phyloP scores from a whole-genome alignment of 2,797 vertebrate species.

The Ptychobarbus kaznakovi region DNA sequence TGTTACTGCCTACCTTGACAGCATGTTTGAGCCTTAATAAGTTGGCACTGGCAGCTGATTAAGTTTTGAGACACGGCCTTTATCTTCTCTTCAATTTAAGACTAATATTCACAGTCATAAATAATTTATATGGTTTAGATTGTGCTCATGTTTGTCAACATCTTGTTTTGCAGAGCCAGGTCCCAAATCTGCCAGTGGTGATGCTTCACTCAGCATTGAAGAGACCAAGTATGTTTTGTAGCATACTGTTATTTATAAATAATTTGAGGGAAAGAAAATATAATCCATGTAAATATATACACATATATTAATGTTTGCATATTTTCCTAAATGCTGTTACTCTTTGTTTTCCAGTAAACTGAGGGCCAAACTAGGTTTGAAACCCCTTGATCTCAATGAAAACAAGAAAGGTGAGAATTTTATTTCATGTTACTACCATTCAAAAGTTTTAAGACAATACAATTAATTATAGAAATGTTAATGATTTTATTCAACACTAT shows the following conservation, averaged over 20 bases:
- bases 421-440: background rate
- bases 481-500: no score
- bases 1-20: background rate
- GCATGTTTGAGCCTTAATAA: background rate
- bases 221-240: slow-evolving; percentile 86
- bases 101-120: background rate
- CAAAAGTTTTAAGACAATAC: background rate
- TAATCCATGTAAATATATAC: background rate
- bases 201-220: slow-evolving; percentile 90
- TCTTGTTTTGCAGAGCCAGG: slow-evolving; percentile 63
- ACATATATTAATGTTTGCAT: no score
- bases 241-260: background rate
- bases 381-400: slow-evolving; percentile 87
- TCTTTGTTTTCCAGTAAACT: slow-evolving; percentile 79
- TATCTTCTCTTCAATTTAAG: background rate
- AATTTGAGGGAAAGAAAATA: no score
- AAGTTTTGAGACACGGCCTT: background rate
- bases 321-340: background rate
- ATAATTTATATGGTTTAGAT: background rate
- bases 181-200: slow-evolving; percentile 84
- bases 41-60: background rate
- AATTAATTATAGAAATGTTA: no score
- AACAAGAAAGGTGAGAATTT: slow-evolving; percentile 80
- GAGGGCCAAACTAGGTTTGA: slow-evolving; percentile 90
- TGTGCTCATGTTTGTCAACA: background rate